phyloP scores from a whole-genome alignment of 1,140 invertebrate species.

The Drosophila repleta region DNA sequence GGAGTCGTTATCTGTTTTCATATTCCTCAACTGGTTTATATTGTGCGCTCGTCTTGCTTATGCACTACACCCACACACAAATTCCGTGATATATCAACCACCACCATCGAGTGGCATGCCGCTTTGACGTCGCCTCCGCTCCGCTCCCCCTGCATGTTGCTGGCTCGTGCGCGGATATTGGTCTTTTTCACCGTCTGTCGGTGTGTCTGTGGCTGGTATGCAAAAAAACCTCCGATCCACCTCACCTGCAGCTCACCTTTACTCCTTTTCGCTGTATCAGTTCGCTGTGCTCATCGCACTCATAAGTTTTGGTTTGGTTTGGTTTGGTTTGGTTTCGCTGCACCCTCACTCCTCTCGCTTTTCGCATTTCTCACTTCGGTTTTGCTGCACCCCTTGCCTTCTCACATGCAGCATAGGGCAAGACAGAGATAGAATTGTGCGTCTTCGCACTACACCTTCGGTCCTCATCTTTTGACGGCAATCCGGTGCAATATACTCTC shows the following conservation, averaged over 20 bases:
- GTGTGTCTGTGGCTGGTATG: conserved; percentile 50
- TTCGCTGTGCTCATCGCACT: not conserved
- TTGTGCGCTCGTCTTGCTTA: conserved; percentile 54
- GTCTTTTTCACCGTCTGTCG: not conserved
- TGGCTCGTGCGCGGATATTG: conserved; percentile 8
- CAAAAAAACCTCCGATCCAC: conserved; percentile 34
- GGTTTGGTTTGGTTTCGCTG: too few species aligned
- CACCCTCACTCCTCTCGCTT: too few species aligned
- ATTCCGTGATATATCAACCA: conserved; percentile 76
- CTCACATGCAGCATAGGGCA: conserved; percentile 30
- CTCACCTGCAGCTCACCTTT: not conserved
- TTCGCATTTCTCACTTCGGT: too few species aligned
- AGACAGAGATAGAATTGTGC: conserved; percentile 29
- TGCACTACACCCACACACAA: conserved; percentile 76
- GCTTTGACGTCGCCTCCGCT: conserved; percentile 18
- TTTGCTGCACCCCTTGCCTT: too few species aligned
- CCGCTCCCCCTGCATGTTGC: not conserved
- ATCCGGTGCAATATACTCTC: conserved; percentile 15
- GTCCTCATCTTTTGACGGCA: conserved; percentile 51
- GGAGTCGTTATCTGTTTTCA: conserved; percentile 74
- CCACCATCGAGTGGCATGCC: conserved; percentile 65
- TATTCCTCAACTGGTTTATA: conserved; percentile 78
- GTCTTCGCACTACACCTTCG: conserved; percentile 63
- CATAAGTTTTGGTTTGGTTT: too few species aligned
- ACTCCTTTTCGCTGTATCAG: not conserved